A percentile compares a stretch with the other conserved stretches of the same genome.
Evolutionary conservation across 2,113 vertebrate genomes (phyloP).

Genomic region (Dipodomys stephensi): DNA sequence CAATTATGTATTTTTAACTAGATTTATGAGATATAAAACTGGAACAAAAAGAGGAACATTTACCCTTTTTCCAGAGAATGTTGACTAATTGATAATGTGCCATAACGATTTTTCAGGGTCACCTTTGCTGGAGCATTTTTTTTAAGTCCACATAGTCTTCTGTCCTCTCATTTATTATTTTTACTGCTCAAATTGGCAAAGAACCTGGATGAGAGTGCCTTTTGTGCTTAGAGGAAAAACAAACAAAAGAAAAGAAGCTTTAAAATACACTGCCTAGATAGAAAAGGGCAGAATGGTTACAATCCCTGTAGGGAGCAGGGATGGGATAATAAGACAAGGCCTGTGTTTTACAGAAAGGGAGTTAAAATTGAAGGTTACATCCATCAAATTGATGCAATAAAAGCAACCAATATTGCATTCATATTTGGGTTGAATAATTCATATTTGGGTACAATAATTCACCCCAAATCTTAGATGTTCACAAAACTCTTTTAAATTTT

Average conservation of each 20-base stretch:
- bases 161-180: conserved; percentile 58
- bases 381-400: neutral
- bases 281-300: neutral
- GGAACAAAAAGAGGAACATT: conserved; percentile 57
- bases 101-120: conserved; percentile 71
- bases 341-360: neutral
- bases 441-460: neutral
- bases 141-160: conserved; percentile 36
- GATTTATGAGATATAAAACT: conserved; percentile 75
- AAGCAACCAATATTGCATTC: neutral
- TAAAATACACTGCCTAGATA: neutral
- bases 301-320: neutral
- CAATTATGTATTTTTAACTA: conserved; percentile 56
- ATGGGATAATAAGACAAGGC: neutral
- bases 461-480: neutral
- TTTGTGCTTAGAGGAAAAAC: conserved; percentile 40
- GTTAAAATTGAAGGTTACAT: conserved; percentile 1
- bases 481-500: neutral
- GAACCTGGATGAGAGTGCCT: neutral
- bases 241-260: conserved; percentile 36
- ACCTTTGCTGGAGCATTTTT: conserved; percentile 71
- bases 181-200: conserved; percentile 56
- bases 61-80: conserved; percentile 61
- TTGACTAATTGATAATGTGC: conserved; percentile 68
- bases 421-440: neutral